Percentiles rank a stretch among this genome's conserved stretches.
Evolutionary conservation across 2,113 vertebrate species (phyloP).

Genomic region (Hystrix brachyura): DNA sequence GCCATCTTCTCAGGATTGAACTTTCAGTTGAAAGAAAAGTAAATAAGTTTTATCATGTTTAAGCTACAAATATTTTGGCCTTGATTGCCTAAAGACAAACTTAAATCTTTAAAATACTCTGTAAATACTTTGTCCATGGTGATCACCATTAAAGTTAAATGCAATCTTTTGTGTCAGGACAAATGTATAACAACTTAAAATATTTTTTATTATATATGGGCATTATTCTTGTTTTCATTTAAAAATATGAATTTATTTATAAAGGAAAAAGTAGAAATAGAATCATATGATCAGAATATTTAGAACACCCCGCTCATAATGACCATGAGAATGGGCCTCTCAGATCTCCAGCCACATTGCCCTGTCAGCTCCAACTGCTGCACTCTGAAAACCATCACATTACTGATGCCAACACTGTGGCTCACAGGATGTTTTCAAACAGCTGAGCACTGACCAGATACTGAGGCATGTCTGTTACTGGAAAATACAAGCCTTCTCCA

Average conservation of each 20-base stretch:
- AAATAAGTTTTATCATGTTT: not conserved
- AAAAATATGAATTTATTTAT: not conserved
- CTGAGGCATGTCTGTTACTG: rapidly evolving
- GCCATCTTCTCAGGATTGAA: not conserved
- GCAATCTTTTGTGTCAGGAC: not conserved
- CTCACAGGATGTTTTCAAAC: not conserved
- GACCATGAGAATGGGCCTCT: not conserved
- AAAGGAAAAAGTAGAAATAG: not conserved
- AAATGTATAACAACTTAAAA: not conserved
- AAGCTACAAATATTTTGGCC: not conserved
- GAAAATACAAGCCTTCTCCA: not conserved
- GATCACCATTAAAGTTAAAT: not conserved
- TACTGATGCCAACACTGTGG: not conserved
- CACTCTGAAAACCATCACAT: not conserved
- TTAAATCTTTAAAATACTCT: not conserved
- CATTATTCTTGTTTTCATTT: not conserved
- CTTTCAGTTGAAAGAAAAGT: not conserved
- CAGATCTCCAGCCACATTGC: not conserved
- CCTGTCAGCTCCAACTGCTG: rapidly evolving
- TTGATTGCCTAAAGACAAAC: not conserved
- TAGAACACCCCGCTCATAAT: not conserved
- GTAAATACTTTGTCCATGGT: not conserved
- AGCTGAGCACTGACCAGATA: no score
- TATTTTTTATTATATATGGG: not conserved
- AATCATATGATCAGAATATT: not conserved